Conservation (phyloP, 1,140 invertebrate genomes). For the Adoxophyes honmai region DNA sequence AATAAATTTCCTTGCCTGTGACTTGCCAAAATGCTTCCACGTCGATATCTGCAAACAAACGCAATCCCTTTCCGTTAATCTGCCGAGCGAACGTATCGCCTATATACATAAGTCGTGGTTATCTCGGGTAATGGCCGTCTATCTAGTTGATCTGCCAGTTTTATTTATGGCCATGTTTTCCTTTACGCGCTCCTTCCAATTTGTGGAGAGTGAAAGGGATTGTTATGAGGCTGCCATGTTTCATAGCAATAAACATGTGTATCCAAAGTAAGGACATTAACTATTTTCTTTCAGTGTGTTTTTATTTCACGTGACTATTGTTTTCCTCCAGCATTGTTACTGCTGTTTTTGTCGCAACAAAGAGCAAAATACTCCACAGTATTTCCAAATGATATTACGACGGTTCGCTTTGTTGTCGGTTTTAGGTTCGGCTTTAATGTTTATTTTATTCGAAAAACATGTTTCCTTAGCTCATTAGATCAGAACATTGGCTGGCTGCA, state of each 20-base stretch:
- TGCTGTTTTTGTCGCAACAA: slow-evolving; percentile 21
- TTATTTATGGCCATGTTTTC: slow-evolving; percentile 76
- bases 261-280: slow-evolving; percentile 74
- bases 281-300: slow-evolving; percentile 54
- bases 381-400: slow-evolving; percentile 14
- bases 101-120: slow-evolving; percentile 72
- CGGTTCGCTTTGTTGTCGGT: slow-evolving; percentile 12
- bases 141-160: slow-evolving; percentile 73
- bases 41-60: slow-evolving; percentile 73
- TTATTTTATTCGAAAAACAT: slow-evolving; percentile 4
- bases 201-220: slow-evolving; percentile 76
- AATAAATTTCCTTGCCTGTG: slow-evolving; percentile 67
- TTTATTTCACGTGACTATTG: slow-evolving; percentile 51
- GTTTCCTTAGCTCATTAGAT: background rate
- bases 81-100: slow-evolving; percentile 52
- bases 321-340: slow-evolving; percentile 49
- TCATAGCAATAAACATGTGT: slow-evolving; percentile 75
- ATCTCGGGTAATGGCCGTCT: slow-evolving; percentile 72
- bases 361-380: slow-evolving; percentile 14
- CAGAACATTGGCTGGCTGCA: no score
- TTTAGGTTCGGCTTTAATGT: slow-evolving; percentile 10
- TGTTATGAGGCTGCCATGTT: slow-evolving; percentile 74
- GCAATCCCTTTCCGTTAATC: slow-evolving; percentile 67
- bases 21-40: slow-evolving; percentile 61
- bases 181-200: slow-evolving; percentile 74